These are phyloP conservation scores for Aleiodes sp. DNA, from an alignment of 1,140 invertebrate genomes.

Conservation along the genomic window DNA sequence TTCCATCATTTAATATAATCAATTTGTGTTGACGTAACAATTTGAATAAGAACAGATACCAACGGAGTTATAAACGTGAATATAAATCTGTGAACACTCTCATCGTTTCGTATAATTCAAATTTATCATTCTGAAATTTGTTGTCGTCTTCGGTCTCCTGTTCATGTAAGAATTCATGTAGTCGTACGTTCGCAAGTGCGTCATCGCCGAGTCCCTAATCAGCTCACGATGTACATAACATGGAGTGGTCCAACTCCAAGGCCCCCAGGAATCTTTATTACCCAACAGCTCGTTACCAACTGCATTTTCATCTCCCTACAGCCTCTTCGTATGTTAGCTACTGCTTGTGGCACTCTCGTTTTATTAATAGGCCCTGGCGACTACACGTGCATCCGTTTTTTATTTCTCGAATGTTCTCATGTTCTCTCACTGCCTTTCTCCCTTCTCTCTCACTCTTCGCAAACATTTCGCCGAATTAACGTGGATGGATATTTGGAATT, in stretches of 20 bases:
- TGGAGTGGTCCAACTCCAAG: neutral
- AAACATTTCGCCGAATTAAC: no score
- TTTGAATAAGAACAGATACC: neutral
- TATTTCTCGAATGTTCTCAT: neutral
- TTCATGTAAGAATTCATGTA: conserved; percentile 48
- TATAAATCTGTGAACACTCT: conserved; percentile 40
- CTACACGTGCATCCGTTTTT: conserved; percentile 9
- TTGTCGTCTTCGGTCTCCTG: conserved; percentile 8
- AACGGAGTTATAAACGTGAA: no score
- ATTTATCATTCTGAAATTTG: conserved; percentile 47
- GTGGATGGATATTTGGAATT: neutral
- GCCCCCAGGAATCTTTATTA: conserved; percentile 47
- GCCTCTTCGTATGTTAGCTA: conserved; percentile 13
- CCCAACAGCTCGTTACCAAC: conserved; percentile 48
- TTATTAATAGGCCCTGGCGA: conserved; percentile 45
- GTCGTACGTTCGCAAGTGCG: conserved; percentile 45
- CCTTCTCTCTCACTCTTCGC: neutral
- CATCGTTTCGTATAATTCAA: conserved; percentile 35
- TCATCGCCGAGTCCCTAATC: conserved; percentile 49
- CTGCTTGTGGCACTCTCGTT: conserved; percentile 30
- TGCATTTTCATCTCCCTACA: conserved; percentile 44
- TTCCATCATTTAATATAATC: neutral
- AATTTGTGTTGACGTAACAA: neutral
- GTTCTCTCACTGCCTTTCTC: neutral
- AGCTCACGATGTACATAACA: conserved; percentile 39